These are phyloP conservation scores for Oryzias woworae DNA, from an alignment of 2,113 vertebrate genomes.

Conservation along the genomic window DNA sequence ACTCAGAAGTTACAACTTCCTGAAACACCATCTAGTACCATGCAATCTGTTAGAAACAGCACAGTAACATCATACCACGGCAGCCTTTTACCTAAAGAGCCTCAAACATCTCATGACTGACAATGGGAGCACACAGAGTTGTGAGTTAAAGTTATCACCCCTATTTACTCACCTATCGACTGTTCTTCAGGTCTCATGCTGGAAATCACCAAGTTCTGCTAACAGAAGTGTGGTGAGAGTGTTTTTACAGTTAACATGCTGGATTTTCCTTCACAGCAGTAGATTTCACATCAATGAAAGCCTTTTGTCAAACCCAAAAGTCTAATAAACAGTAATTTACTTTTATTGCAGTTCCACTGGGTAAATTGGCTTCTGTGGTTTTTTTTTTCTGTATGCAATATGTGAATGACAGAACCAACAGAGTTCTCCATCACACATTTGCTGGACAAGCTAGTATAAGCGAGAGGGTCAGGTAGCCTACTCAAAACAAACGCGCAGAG, in stretches of 20 bases:
- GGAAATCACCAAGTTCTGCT: conserved; percentile 16
- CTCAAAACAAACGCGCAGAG: not conserved
- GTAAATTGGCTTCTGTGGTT: conserved; percentile 1
- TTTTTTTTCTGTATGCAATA: not conserved
- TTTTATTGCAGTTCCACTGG: conserved; percentile 6
- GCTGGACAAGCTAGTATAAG: not conserved
- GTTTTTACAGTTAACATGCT: conserved; percentile 32
- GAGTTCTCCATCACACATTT: not conserved
- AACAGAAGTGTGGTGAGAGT: conserved; percentile 37
- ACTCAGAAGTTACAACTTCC: too few relatives aligned
- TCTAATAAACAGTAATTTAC: conserved; percentile 11
- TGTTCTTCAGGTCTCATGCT: conserved; percentile 3
- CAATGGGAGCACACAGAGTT: too few relatives aligned
- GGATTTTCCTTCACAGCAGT: conserved; percentile 22
- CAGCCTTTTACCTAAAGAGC: too few relatives aligned
- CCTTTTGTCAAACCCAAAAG: conserved; percentile 8
- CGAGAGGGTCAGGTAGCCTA: not conserved
- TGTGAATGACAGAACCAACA: conserved; percentile 1
- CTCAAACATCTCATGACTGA: too few relatives aligned
- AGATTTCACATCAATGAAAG: conserved; percentile 21
- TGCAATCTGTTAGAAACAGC: too few relatives aligned
- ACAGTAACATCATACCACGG: too few relatives aligned
- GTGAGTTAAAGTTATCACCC: not conserved
- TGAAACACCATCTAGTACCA: too few relatives aligned
- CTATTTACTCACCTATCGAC: conserved; percentile 1